These are phyloP conservation scores for Scytalopus superciliaris DNA, from an alignment of 2,113 vertebrate genomes.

Conservation along the genomic window DNA sequence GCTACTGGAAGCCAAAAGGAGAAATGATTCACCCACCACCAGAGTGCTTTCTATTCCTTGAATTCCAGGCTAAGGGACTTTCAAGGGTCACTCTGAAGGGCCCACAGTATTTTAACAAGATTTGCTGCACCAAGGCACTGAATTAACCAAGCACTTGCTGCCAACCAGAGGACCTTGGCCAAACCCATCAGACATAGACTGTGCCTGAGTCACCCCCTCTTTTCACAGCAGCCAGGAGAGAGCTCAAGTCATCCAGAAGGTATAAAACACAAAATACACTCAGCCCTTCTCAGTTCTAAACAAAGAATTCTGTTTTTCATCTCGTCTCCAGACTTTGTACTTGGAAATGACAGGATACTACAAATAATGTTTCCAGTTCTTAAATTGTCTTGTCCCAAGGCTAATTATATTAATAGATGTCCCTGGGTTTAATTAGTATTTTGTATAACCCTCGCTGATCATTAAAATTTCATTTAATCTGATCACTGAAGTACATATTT, in stretches of 20 bases:
- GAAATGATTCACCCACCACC: not conserved
- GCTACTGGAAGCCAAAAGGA: not conserved
- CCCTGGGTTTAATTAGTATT: slow-evolving; percentile 50
- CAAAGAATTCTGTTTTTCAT: not conserved
- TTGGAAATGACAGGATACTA: slow-evolving; percentile 1
- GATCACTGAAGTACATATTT: slow-evolving; percentile 33
- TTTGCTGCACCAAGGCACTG: not conserved
- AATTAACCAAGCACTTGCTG: not conserved
- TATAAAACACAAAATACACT: not conserved
- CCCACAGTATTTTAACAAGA: not conserved
- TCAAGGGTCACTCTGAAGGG: not conserved
- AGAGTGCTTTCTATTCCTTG: not conserved
- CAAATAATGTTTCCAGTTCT: slow-evolving; percentile 49
- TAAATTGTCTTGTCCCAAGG: not conserved
- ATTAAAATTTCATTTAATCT: slow-evolving; percentile 21
- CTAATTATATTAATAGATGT: slow-evolving; percentile 47
- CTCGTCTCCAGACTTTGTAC: not conserved
- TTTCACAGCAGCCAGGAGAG: not conserved
- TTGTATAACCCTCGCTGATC: slow-evolving; percentile 39
- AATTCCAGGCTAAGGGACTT: not conserved
- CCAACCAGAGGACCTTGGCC: not conserved
- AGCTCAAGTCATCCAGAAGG: not conserved
- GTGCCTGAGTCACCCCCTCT: too few species aligned
- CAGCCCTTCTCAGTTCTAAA: not conserved
- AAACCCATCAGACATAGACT: too few species aligned